These are phyloP conservation scores for Drosophila serrata DNA, from an alignment of 1,140 invertebrate species.

Conservation along the genomic window DNA sequence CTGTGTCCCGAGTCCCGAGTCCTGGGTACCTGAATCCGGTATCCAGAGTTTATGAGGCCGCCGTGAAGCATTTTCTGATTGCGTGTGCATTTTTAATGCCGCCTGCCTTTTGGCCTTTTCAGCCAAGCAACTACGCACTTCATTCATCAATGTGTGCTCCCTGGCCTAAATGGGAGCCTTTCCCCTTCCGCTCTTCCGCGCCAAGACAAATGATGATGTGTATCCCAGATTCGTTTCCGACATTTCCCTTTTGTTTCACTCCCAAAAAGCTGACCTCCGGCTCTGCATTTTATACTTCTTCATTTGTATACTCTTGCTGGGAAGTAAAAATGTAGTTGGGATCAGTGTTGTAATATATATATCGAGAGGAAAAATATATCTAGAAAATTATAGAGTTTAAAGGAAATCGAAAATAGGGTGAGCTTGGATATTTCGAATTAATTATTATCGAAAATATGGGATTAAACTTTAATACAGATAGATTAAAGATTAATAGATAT, in stretches of 20 bases:
- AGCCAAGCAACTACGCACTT: conserved; percentile 66
- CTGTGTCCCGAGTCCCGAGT: conserved; percentile 11
- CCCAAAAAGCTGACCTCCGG: conserved; percentile 27
- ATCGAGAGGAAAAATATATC: no score
- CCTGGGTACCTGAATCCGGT: conserved; percentile 20
- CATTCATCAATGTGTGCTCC: conserved; percentile 76
- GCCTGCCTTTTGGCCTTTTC: conserved; percentile 72
- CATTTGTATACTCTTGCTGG: neutral
- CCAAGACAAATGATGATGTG: conserved; percentile 81
- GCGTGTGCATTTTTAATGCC: conserved; percentile 81
- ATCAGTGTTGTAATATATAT: neutral
- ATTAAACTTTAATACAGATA: no score
- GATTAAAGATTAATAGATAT: no score
- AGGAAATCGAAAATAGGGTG: no score
- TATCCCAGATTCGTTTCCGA: conserved; percentile 37
- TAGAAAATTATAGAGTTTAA: no score
- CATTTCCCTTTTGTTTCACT: conserved; percentile 36
- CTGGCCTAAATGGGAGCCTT: conserved; percentile 45
- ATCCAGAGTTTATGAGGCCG: conserved; percentile 36
- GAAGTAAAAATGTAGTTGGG: neutral
- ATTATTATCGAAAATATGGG: no score
- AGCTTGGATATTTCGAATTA: no score
- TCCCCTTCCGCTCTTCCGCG: conserved; percentile 5
- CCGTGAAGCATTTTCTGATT: conserved; percentile 75
- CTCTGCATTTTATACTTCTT: conserved; percentile 1